Base-by-base conservation (phyloP, 64 coral and sea anemone species). In the Pachyseris speciosa region DNA sequence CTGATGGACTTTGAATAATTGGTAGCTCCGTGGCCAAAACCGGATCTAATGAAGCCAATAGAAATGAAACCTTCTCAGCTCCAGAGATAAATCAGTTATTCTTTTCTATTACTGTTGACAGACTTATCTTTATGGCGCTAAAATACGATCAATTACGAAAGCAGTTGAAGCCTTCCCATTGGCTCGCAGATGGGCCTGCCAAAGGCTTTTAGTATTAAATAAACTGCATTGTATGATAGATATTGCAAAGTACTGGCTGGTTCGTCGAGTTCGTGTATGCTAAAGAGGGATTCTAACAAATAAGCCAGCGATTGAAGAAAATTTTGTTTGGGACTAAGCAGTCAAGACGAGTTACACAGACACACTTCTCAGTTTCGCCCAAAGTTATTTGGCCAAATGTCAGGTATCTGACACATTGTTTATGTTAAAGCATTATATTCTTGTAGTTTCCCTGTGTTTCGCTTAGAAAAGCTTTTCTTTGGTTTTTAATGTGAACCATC, bases 1-100 rank as follows among this genome's bases (percentile, higher is more conserved):
- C n/a, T 29, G 27, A 32, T 50, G 29, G 3, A 38, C 32, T 36
- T 37, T 26, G 53, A 39, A 61, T 81, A 81, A 61, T 53, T 26
- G 52, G 31, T 39, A 19, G 32, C 22, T 24, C 20, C 52, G 33
- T 38, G 32, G 19, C 41, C 19, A 41, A 60, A 81, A 81, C 77
- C 77, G 77, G 53, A 40, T 81, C 51, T 38, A 24, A 61, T 61
- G 17, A 63, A 81, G 77, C 77, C 77, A 81, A 63, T 81, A 59
- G 77, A 36, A 40, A 20, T 57, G 19, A 39, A n/a, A 36, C 32
- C 34, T 60, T 81, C 77, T 24, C 9, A 38, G n/a, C 13, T 20
- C 48, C 30, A 12, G 30, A 59, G 9, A 63, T 63, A 81, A 61
- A 81, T 81, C 53, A 61, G 53, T 24, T 81, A 63, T 79, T 81